Base-by-base conservation (phyloP, 2,113 vertebrate species). In the Myotis lucifugus region DNA sequence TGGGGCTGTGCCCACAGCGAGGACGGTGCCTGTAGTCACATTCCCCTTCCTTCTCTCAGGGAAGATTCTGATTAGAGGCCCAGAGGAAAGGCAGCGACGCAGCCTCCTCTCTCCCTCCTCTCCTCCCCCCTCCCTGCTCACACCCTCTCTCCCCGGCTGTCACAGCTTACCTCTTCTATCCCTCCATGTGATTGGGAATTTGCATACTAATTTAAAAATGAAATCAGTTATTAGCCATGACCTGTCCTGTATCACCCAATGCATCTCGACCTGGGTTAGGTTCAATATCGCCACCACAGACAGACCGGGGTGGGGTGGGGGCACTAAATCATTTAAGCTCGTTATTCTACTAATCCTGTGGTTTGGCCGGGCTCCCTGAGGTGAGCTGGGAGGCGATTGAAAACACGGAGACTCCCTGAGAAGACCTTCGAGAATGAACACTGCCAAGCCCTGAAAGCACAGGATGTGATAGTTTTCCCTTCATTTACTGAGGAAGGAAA, bases 271-370 rank as follows among this genome's bases (percentile, higher is more conserved):
- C 95, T 96, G 97, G 94, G 98, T 97, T 98, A 97, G 98, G 97
- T 97, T 96, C 96, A 98, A 95, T 77, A 93, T 90, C 97, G 64
- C 88, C 90, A 92, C 56, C 56, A 8, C 8, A 23, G 9, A 59
- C 52, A 94, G 94, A 97, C 87, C 87, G 96, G 88, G 90, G 93
- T 92, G 7, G 1, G 23, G 17, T 13, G 1, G 3, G 2, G 8
- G 46, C 79, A 32, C 37, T 97, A 96, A 98, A 98, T 98, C 98
- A 98, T 98, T 98, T 98, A 98, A 98, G 98, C 94, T 98, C 97
- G 97, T 98, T 98, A 98, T 98, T 97, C 95, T 93, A 93, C 97
- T 98, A 98, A 98, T 98, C 98, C 97, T 98, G 97, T 73, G 1
- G 82, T 98, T 98, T 95, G 98, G 92, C 84, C 83, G 94, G 85